Evolutionary conservation across 1,140 invertebrate species (phyloP).

Genomic region (Magallana ariakensis): DNA sequence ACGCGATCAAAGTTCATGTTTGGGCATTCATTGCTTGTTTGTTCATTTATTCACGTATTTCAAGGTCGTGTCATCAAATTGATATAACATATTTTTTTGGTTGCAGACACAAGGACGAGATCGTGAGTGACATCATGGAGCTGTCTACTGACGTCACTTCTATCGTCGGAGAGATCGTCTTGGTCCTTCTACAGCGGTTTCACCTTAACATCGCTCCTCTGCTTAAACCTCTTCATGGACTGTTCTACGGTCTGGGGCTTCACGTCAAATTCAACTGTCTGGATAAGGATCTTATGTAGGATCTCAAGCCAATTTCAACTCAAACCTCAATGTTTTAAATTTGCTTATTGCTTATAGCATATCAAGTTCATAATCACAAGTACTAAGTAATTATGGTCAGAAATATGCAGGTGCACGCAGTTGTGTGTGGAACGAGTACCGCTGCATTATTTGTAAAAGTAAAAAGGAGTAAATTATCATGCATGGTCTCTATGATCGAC

Average conservation of each 20-base stretch:
- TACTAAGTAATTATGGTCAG: too few relatives aligned
- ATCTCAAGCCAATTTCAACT: not conserved
- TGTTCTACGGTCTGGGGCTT: conserved; percentile 63
- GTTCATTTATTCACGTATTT: too few relatives aligned
- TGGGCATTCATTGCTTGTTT: too few relatives aligned
- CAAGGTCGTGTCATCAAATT: too few relatives aligned
- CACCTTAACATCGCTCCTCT: conserved; percentile 60
- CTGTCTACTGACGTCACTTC: conserved; percentile 60
- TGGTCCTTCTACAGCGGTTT: conserved; percentile 64
- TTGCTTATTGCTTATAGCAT: too few relatives aligned
- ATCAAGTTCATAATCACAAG: too few relatives aligned
- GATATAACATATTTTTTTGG: not conserved
- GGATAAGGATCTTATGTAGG: conserved; percentile 50
- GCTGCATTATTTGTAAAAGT: too few relatives aligned
- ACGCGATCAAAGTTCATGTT: too few relatives aligned
- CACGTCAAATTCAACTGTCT: conserved; percentile 63
- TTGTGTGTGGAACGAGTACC: too few relatives aligned
- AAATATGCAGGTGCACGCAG: too few relatives aligned
- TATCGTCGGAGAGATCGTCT: conserved; percentile 62
- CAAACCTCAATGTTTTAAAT: not conserved
- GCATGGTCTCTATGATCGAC: too few relatives aligned
- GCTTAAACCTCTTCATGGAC: conserved; percentile 60
- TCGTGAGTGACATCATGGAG: conserved; percentile 63
- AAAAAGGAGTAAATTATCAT: too few relatives aligned
- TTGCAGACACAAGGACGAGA: conserved; percentile 53